Evolutionary conservation across 2,797 vertebrate species (phyloP), one percentile per base, ranked within the genome.

Genomic region (Remorina albescens): DNA sequence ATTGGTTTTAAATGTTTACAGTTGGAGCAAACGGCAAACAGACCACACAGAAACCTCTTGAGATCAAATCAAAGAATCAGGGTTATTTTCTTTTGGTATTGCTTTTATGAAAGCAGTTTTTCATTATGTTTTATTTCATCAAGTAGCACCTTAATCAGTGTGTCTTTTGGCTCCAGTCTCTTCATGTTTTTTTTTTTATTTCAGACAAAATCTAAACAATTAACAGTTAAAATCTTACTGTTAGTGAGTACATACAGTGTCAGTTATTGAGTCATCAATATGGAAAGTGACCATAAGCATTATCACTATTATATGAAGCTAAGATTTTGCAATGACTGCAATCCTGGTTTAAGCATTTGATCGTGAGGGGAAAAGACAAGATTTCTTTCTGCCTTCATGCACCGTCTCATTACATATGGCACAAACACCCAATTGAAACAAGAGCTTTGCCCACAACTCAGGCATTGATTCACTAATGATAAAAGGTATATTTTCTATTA

Each of bases 11-110:
- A 44, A 41, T 26, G 10, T 28, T 28, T 10, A 47, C 30, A 37
- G n/a, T 10, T 32, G 61, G 23, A 50, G 36, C 9, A 9, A 11
- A n/a, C 7, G 44, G 36, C 9, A 9, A 11, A n/a, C 7, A 46
- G 16, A 50, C 19, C n/a, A n/a, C n/a, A n/a, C n/a, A n/a, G 32
- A 58, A 59, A 67, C 67, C 19, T 57, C 8, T 54, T 55, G 25
- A 16, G 37, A 34, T 41, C 47, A 56, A 34, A 70, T 32, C 34
- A 44, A 56, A 66, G 10, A 25, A 19, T 16, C 18, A 23, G 19
- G 21, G 71, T 71, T 74, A 37, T 67, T 74, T 25, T 70, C 49
- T 25, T 53, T 12, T 51, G 54, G 44, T 34, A 61, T n/a, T 56
- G 51, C 23, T 30, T 23, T 16, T 51, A 59, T 58, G 8, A 61